A percentile compares a stretch with the other conserved stretches of the same genome.
These are phyloP conservation scores for Hyphantria cunea DNA, from an alignment of 1,140 invertebrate genomes.

Conservation along the genomic window DNA sequence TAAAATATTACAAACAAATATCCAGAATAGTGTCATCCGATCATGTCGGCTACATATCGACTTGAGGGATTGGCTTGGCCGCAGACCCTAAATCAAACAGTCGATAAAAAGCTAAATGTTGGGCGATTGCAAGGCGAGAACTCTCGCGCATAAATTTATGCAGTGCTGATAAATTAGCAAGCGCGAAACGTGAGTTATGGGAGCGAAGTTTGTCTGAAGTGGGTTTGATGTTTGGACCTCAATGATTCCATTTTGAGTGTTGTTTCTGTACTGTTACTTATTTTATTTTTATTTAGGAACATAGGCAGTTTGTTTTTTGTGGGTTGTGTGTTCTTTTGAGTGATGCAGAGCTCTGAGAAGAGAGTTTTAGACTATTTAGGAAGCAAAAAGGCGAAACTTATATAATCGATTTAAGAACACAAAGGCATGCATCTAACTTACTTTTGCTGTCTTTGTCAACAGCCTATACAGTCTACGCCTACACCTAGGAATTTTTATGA, in stretches of 20 bases:
- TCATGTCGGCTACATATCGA: constrained; percentile 55
- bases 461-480: no score
- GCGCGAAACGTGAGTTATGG: constrained; percentile 61
- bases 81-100: constrained; percentile 70
- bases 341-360: no score
- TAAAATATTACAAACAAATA: constrained; percentile 1
- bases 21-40: constrained; percentile 54
- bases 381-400: no score
- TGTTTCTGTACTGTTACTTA: not conserved
- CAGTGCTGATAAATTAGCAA: constrained; percentile 72
- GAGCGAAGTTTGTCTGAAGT: not conserved
- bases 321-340: no score
- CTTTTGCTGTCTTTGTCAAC: no score
- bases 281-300: no score
- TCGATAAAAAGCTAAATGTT: constrained; percentile 80
- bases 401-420: no score
- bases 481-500: no score
- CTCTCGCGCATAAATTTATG: constrained; percentile 72
- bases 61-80: constrained; percentile 70
- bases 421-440: no score
- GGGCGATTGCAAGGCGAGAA: constrained; percentile 64
- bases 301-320: no score
- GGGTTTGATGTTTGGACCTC: constrained; percentile 16
- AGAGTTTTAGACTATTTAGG: no score
- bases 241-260: not conserved